Base-by-base conservation (phyloP, 2,113 vertebrate species). In the Probosciger aterrimus region DNA sequence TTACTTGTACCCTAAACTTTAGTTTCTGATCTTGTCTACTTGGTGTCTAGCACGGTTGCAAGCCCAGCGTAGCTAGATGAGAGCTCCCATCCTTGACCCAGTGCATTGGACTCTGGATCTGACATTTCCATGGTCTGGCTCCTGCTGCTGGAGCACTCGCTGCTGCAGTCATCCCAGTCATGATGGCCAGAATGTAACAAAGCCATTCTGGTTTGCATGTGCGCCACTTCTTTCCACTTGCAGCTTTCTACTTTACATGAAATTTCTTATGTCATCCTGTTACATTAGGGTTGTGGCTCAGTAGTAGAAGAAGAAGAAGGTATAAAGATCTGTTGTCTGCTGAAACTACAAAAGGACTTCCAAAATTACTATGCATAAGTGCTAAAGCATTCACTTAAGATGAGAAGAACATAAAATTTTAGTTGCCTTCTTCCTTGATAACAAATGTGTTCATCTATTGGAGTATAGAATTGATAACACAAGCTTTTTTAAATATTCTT, bases 81-180 rank as follows among this genome's bases (percentile, higher is more conserved):
- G 55, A 85, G 23, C 44, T 87, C 12, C 12, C 1, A 1, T 60
- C 64, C 43, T 35, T 60, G 33, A 16, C 28, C 9, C 39, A 18
- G 9, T 10, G n/a, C 2, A 0, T 27, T 67, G 37, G 28, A 15
- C 31, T 64, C 37, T 8, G 5, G 15, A 55, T 23, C 39, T 6
- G 8, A 5, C 1, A 2, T 46, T 62, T 60, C 49, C 23, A 28
- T 57, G 35, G 27, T 76, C 11, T 13, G 13, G 23, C 44, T 87
- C 0, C 1, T 0, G 2, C 37, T 64, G n/a, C 41, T 87, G 50
- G 27, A 46, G 62, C 39, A 10, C 18, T 14, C 1, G 30, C n/a
- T 87, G 76, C 74, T 85, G 83, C 10, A 15, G 30, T 50, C 35
- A 9, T 10, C 5, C 4, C 22, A 28, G 10, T 74, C 59, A 37